Conservation (phyloP, 2,113 vertebrate genomes). For the Cyprinus carpio region DNA sequence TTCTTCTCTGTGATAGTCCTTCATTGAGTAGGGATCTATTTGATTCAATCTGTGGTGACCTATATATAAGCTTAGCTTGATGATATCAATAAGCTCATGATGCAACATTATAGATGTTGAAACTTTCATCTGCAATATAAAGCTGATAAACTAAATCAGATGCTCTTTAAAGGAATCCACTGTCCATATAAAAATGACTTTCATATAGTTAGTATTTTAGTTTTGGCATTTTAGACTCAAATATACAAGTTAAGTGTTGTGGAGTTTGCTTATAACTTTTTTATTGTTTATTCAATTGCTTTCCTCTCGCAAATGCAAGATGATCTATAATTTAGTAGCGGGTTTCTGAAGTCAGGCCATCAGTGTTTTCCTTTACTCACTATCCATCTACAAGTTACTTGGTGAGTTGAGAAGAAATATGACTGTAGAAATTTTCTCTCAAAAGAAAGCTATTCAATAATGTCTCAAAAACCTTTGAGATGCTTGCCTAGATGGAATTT, state of each 20-base stretch:
- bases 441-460: background rate
- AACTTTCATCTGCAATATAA: constrained; percentile 2
- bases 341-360: background rate
- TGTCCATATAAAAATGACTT: background rate
- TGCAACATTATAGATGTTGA: background rate
- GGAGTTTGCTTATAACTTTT: background rate
- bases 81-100: background rate
- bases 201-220: background rate
- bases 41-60: background rate
- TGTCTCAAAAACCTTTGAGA: background rate
- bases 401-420: background rate
- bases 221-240: background rate
- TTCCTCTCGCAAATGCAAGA: background rate
- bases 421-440: background rate
- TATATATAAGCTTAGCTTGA: constrained; percentile 11
- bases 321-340: background rate
- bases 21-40: background rate
- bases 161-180: background rate
- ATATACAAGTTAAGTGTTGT: background rate
- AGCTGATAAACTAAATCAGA: background rate
- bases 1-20: background rate
- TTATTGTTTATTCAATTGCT: background rate
- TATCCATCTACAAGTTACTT: background rate
- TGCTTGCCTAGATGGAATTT: background rate
- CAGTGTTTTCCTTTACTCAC: background rate